These are phyloP conservation scores for Lontra canadensis DNA, from an alignment of 2,113 vertebrate genomes.

Conservation along the genomic window DNA sequence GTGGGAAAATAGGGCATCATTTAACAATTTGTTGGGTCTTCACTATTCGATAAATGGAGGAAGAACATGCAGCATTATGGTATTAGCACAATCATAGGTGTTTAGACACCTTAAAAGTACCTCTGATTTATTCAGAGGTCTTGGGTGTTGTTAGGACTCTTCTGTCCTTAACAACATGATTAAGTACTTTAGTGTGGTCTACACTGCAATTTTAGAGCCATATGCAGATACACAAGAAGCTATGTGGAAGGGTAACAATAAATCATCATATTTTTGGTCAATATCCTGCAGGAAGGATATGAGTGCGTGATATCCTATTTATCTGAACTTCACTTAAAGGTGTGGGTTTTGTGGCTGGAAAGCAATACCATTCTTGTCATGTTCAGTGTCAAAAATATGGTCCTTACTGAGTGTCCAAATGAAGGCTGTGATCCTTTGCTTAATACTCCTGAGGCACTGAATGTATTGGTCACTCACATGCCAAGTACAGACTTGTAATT, in stretches of 20 bases:
- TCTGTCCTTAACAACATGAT: not conserved
- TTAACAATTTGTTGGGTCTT: conserved; percentile 24
- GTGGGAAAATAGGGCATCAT: not conserved
- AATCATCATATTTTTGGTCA: conserved; percentile 34
- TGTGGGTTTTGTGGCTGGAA: conserved; percentile 64
- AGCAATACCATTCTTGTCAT: conserved; percentile 68
- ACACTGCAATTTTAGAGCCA: conserved; percentile 63
- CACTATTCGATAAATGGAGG: not conserved
- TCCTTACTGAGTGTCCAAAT: conserved; percentile 69
- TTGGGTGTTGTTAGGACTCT: not conserved
- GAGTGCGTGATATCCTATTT: not conserved
- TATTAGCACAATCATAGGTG: not conserved
- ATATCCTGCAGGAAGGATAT: not conserved
- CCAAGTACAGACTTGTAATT: conserved; percentile 63
- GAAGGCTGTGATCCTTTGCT: conserved; percentile 69
- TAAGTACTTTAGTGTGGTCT: conserved; percentile 35
- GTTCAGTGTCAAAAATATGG: conserved; percentile 74
- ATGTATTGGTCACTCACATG: conserved; percentile 76
- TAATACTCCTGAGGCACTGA: conserved; percentile 61
- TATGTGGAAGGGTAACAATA: not conserved
- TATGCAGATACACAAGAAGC: conserved; percentile 29
- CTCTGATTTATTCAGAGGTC: not conserved
- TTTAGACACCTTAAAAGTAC: not conserved
- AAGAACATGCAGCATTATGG: not conserved
- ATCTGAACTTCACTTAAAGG: conserved; percentile 59